Conservation (phyloP, 2,797 vertebrate genomes). For the Sebastolobus altivelis region DNA sequence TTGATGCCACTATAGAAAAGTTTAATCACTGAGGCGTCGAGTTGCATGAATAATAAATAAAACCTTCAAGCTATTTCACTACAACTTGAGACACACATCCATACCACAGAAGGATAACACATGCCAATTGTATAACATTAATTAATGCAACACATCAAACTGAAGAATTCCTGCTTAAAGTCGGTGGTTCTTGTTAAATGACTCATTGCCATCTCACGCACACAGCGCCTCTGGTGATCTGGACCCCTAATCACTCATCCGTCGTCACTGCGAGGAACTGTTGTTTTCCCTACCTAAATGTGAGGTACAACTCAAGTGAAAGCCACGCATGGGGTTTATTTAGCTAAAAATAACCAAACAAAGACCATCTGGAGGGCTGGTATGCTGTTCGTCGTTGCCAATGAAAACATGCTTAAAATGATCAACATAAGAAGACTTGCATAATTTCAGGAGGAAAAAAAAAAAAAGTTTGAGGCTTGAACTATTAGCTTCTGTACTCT, state of each 20-base stretch:
- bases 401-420: conserved; percentile 81
- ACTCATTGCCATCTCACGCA: conserved; percentile 58
- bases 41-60: conserved; percentile 44
- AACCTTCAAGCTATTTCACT: conserved; percentile 57
- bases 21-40: conserved; percentile 8
- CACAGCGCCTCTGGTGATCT: conserved; percentile 43
- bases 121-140: conserved; percentile 38
- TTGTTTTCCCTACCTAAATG: conserved; percentile 42
- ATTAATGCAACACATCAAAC: conserved; percentile 54
- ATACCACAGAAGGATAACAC: conserved; percentile 36
- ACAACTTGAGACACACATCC: conserved; percentile 24
- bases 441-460: conserved; percentile 69
- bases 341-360: conserved; percentile 84
- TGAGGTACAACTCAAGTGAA: conserved; percentile 63
- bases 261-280: conserved; percentile 49
- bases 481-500: conserved; percentile 61
- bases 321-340: conserved; percentile 67
- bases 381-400: conserved; percentile 73
- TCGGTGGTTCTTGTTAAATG: conserved; percentile 42
- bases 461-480: conserved; percentile 48
- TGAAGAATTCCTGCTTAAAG: conserved; percentile 47
- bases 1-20: background rate
- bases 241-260: conserved; percentile 59
- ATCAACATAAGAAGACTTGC: conserved; percentile 75
- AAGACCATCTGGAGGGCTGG: conserved; percentile 81